A percentile compares a stretch with the other conserved stretches of the same genome.
These are phyloP conservation scores for Drosophila cardini DNA, from an alignment of 1,140 invertebrate genomes.

Conservation along the genomic window DNA sequence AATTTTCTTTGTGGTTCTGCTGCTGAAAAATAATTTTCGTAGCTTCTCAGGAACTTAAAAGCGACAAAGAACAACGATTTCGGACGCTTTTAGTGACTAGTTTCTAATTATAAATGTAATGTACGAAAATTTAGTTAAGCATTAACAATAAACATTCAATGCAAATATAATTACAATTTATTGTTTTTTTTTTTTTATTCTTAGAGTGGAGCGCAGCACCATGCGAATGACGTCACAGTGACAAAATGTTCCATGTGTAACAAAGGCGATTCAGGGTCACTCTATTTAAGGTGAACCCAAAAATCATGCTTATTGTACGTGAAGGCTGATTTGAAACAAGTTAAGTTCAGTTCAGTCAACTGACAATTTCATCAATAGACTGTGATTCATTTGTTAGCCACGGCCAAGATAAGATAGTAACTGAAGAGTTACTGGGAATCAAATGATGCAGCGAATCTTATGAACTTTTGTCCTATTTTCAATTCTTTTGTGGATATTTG, in stretches of 20 bases:
- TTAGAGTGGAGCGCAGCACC: conserved; percentile 35
- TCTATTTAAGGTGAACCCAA: conserved; percentile 35
- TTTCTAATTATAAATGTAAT: conserved; percentile 62
- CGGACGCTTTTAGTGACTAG: conserved; percentile 57
- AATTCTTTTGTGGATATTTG: neutral
- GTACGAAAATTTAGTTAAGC: conserved; percentile 69
- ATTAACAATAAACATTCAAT: conserved; percentile 61
- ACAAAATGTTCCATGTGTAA: conserved; percentile 37
- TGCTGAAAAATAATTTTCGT: conserved; percentile 78
- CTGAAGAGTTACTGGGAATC: neutral
- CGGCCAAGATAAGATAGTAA: conserved; percentile 51
- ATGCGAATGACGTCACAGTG: conserved; percentile 62
- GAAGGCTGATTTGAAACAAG: conserved; percentile 53
- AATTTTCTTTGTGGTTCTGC: conserved; percentile 77
- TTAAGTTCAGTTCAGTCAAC: neutral
- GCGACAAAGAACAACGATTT: no score
- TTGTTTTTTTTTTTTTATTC: conserved; percentile 54
- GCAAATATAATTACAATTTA: conserved; percentile 32
- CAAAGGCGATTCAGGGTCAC: conserved; percentile 63
- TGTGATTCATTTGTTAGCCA: conserved; percentile 26
- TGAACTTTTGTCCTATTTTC: conserved; percentile 77
- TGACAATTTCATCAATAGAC: conserved; percentile 59
- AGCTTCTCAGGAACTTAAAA: conserved; percentile 76
- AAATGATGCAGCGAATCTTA: conserved; percentile 13
- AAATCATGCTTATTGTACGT: conserved; percentile 55